Base-by-base conservation (phyloP, 2,888 invertebrate species). In the Pammene fasciana region DNA sequence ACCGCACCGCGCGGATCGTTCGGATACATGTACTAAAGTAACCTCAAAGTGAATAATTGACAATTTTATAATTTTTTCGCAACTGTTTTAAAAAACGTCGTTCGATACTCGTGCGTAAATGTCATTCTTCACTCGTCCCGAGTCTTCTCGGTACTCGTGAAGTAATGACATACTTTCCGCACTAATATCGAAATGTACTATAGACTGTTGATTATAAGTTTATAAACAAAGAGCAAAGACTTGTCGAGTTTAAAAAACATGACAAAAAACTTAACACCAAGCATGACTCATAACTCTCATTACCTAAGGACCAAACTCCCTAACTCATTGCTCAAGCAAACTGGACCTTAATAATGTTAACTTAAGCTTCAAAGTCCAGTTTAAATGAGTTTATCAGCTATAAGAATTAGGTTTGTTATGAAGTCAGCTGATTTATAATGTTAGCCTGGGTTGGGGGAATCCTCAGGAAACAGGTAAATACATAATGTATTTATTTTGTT, bases 321-420 rank as follows among this genome's bases (percentile, higher is more conserved):
- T 43, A 13, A 5, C 5, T 16, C 16, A 34, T 26, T 60, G 9
- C 36, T 48, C 0, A 13, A 13, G 11, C 13, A 61, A 61, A 38
- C 13, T 48, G 5, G 13, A 62, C 50, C 18, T 41, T 62, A 50
- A 5, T 2, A 4, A 13, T 5, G n/a, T 52, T 38, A n/a, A 3
- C 2, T n/a, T 62, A 38, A 52, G 62, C n/a, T 62, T 62, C n/a
- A 62, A 18, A 52, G 6, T 41, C 3, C 9, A 9, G 18, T 52
- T 10, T 9, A 13, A 5, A 11, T 34, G 13, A 61, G 36, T 9
- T 50, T 62, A 62, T 36, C 60, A 48, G 38, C 2, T 60, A 13
- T 13, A 18, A n/a, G n/a, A 62, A 62, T 41, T 18, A 62, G 62
- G 38, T 52, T 43, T 50, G 50, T 61, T 62, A 18, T 62, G 62